phyloP scores from a whole-genome alignment of 2,113 vertebrate genomes.

The Labrus mixtus region DNA sequence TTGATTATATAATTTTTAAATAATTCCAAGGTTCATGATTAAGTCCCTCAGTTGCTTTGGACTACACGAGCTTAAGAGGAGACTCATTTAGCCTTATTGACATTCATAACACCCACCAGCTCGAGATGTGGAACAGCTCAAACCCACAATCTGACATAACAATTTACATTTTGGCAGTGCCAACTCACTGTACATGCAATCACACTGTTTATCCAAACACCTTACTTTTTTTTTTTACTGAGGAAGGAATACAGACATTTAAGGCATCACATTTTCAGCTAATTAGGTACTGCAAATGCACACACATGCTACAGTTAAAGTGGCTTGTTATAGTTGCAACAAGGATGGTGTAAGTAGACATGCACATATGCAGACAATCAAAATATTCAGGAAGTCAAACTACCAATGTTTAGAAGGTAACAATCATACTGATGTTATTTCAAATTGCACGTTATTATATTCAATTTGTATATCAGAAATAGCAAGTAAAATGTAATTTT shows the following conservation, averaged over 20 bases:
- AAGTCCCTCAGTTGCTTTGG: slow-evolving; percentile 38
- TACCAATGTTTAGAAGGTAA: too few relatives aligned
- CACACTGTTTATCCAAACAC: background rate
- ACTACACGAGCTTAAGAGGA: slow-evolving; percentile 26
- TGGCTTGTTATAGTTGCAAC: background rate
- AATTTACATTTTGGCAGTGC: slow-evolving; percentile 19
- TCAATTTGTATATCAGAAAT: too few relatives aligned
- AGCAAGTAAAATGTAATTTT: too few relatives aligned
- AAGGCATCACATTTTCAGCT: background rate
- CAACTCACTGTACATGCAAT: background rate
- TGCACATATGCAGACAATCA: too few relatives aligned
- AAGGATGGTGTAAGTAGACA: background rate
- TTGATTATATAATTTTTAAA: slow-evolving; percentile 4
- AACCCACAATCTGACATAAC: slow-evolving; percentile 24
- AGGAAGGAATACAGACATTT: background rate
- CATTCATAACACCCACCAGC: slow-evolving; percentile 41
- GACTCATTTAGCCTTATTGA: slow-evolving; percentile 48
- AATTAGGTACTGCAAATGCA: slow-evolving; percentile 4
- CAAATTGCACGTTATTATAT: too few relatives aligned
- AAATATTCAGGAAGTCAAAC: too few relatives aligned
- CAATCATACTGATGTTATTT: too few relatives aligned
- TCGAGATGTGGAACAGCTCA: slow-evolving; percentile 22
- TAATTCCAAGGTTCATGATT: slow-evolving; percentile 31
- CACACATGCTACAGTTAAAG: background rate
- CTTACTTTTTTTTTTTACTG: background rate